Evolutionary conservation across 2,113 vertebrate genomes (phyloP).

Genomic region (Cynocephalus volans): DNA sequence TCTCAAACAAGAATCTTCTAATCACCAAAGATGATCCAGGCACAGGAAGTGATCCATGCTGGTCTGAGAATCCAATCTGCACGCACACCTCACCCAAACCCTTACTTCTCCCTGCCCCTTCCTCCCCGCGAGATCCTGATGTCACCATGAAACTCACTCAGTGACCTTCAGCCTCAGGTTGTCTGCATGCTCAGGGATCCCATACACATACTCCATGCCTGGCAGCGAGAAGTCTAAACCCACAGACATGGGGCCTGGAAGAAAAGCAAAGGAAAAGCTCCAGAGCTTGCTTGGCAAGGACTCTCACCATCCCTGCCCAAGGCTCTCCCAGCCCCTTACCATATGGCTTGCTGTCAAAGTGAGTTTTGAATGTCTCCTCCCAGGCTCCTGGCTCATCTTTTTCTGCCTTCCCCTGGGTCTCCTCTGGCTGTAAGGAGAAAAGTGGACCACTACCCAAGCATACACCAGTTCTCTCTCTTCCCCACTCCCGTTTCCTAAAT

Average conservation of each 20-base stretch:
- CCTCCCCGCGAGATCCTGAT: neutral
- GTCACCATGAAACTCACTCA: conserved; percentile 89
- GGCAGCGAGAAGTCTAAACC: conserved; percentile 96
- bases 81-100: neutral
- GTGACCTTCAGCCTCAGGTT: conserved; percentile 93
- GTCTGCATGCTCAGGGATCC: conserved; percentile 97
- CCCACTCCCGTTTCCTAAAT: neutral
- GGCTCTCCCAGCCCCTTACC: conserved; percentile 85
- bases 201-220: conserved; percentile 95
- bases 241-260: conserved; percentile 93
- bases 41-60: neutral
- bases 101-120: no score
- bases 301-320: neutral
- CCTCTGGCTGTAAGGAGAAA: conserved; percentile 74
- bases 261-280: conserved; percentile 17
- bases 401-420: conserved; percentile 61
- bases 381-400: conserved; percentile 92
- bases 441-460: neutral
- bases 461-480: neutral
- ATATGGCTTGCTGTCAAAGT: conserved; percentile 94
- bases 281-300: neutral
- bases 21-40: neutral
- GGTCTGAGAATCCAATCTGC: neutral
- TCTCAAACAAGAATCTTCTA: neutral
- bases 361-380: conserved; percentile 97